Conservation (phyloP, 2,888 invertebrate genomes). For the Habrosyne pyritoides region DNA sequence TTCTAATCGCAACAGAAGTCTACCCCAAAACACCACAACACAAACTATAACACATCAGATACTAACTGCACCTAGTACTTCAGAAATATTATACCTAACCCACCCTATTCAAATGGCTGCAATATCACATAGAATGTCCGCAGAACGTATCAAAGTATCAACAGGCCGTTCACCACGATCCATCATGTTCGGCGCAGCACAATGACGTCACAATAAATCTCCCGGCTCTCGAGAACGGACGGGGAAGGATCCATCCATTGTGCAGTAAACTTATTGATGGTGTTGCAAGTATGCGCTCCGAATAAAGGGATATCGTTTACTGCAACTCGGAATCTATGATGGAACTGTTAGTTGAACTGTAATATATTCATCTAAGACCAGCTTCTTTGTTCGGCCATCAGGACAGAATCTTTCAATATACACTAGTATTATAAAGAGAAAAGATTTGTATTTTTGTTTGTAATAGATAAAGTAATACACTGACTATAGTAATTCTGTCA, state of each 20-base stretch:
- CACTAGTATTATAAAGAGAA: too few species aligned
- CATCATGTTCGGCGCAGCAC: constrained; percentile 29
- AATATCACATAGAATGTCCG: neutral
- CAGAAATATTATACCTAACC: neutral
- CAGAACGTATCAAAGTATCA: neutral
- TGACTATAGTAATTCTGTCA: too few species aligned
- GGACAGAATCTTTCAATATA: too few species aligned
- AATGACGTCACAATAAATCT: constrained; percentile 42
- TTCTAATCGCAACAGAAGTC: too few species aligned
- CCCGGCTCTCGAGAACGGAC: constrained; percentile 11
- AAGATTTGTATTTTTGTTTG: too few species aligned
- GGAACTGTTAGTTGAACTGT: neutral
- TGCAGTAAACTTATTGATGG: constrained; percentile 5
- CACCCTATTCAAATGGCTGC: neutral
- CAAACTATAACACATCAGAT: too few species aligned
- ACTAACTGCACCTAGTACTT: too few species aligned
- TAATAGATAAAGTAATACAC: too few species aligned
- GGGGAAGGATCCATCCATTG: constrained; percentile 14
- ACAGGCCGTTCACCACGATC: constrained; percentile 17
- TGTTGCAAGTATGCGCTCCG: neutral
- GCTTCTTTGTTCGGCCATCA: too few species aligned
- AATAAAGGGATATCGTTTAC: constrained; percentile 36
- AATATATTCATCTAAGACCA: too few species aligned
- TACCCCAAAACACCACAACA: too few species aligned
- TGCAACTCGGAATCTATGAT: neutral